These are phyloP conservation scores for Microtus richardsoni DNA, from an alignment of 2,113 vertebrate species.

Conservation along the genomic window DNA sequence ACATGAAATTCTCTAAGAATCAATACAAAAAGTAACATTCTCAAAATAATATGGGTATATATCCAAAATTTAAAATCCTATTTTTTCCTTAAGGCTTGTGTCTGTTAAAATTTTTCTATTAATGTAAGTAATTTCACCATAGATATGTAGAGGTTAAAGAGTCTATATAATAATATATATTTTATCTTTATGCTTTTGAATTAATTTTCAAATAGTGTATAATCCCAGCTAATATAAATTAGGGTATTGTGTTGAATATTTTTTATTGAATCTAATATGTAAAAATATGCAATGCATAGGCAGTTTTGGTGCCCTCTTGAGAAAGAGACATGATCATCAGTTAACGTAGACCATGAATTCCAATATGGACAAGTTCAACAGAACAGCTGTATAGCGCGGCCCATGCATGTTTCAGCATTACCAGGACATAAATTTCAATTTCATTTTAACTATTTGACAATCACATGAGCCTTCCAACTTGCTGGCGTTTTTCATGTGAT, in stretches of 20 bases:
- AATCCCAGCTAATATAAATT: not conserved
- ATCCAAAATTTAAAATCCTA: not conserved
- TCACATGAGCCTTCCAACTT: not conserved
- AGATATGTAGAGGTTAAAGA: not conserved
- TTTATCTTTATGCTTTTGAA: not conserved
- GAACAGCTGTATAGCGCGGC: too few relatives aligned
- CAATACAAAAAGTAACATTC: not conserved
- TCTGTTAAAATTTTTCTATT: not conserved
- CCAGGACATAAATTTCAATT: too few relatives aligned
- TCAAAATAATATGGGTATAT: not conserved
- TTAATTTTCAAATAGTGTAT: not conserved
- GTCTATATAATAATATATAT: not conserved
- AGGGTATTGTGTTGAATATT: not conserved
- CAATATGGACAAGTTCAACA: too few relatives aligned
- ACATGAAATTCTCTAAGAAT: not conserved
- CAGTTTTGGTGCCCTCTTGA: too few relatives aligned
- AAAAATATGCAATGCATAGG: not conserved
- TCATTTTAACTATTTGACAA: not conserved
- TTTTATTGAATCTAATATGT: not conserved
- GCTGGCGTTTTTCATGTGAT: not conserved
- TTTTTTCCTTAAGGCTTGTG: not conserved
- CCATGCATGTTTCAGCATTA: too few relatives aligned
- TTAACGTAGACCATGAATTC: too few relatives aligned
- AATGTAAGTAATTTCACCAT: not conserved
- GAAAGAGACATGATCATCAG: too few relatives aligned